Evolutionary conservation across 2,888 invertebrate genomes (phyloP).

Genomic region (Meghimatium bilineatum): DNA sequence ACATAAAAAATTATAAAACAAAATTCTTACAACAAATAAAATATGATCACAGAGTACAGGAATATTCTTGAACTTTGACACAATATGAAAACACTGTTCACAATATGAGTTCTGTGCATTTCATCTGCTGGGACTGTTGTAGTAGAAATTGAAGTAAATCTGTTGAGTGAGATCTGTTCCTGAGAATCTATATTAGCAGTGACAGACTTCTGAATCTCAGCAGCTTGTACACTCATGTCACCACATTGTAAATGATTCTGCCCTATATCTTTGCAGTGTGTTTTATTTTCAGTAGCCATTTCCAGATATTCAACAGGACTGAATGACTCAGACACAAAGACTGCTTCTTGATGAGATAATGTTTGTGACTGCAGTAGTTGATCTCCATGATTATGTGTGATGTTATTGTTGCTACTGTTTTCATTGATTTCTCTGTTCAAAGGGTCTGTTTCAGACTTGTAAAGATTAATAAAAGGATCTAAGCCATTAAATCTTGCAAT

Average conservation of each 20-base stretch:
- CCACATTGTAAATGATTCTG: not conserved
- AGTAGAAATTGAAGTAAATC: too few species aligned
- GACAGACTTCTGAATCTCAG: not conserved
- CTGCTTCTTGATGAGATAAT: conserved; percentile 29
- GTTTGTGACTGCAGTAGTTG: conserved; percentile 30
- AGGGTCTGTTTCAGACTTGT: conserved; percentile 10
- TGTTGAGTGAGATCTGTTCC: conserved; percentile 12
- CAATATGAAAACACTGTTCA: conserved; percentile 55
- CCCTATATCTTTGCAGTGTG: not conserved
- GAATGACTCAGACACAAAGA: conserved; percentile 5
- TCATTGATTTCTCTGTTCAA: not conserved
- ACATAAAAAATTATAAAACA: not conserved
- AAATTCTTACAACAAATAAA: conserved; percentile 66
- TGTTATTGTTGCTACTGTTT: not conserved
- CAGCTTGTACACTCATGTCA: not conserved
- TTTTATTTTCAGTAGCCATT: not conserved
- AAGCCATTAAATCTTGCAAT: conserved; percentile 60
- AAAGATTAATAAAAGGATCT: not conserved
- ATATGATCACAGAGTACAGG: conserved; percentile 65
- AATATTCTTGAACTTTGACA: conserved; percentile 62
- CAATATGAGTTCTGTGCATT: not conserved
- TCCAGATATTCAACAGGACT: not conserved
- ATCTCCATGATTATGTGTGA: not conserved
- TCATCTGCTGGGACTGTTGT: not conserved
- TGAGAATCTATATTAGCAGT: conserved; percentile 7